Evolutionary conservation across 2,113 vertebrate genomes (phyloP).

Genomic region (Onychostoma macrolepis): DNA sequence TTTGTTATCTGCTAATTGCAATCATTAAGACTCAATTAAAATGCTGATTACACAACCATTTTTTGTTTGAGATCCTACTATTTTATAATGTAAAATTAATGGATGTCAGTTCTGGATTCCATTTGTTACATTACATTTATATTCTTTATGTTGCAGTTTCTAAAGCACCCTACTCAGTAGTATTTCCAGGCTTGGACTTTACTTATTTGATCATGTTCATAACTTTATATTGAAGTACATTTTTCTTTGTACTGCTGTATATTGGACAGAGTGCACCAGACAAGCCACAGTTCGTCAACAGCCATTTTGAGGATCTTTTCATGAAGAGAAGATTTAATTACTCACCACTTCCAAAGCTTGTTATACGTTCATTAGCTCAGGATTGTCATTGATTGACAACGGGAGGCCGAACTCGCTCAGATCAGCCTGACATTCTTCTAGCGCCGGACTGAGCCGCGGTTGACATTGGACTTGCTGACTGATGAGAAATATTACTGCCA

Average conservation of each 20-base stretch:
- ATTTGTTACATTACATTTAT: background rate
- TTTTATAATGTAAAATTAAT: slow-evolving; percentile 29
- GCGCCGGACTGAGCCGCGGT: slow-evolving; percentile 70
- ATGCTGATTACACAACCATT: slow-evolving; percentile 73
- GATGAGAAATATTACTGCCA: slow-evolving; percentile 77
- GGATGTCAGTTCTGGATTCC: background rate
- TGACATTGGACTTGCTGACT: slow-evolving; percentile 77
- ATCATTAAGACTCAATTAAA: slow-evolving; percentile 83
- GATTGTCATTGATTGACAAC: slow-evolving; percentile 82
- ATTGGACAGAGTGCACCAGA: background rate
- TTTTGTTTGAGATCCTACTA: slow-evolving; percentile 35
- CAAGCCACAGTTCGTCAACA: slow-evolving; percentile 28
- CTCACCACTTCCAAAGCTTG: slow-evolving; percentile 69
- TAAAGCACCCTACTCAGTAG: background rate
- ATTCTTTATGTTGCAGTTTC: background rate
- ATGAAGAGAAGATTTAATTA: slow-evolving; percentile 69
- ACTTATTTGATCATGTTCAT: background rate
- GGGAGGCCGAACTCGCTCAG: slow-evolving; percentile 65
- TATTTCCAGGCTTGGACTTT: background rate
- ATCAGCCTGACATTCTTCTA: slow-evolving; percentile 71
- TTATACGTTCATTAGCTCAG: slow-evolving; percentile 80
- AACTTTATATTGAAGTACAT: background rate
- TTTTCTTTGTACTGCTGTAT: background rate
- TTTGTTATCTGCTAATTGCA: slow-evolving; percentile 76
- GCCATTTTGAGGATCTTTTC: slow-evolving; percentile 46